A percentile compares a stretch with the other conserved stretches of the same genome.
Evolutionary conservation across 2,888 invertebrate species (phyloP).

Genomic region (Sepioteuthis lessoniana): DNA sequence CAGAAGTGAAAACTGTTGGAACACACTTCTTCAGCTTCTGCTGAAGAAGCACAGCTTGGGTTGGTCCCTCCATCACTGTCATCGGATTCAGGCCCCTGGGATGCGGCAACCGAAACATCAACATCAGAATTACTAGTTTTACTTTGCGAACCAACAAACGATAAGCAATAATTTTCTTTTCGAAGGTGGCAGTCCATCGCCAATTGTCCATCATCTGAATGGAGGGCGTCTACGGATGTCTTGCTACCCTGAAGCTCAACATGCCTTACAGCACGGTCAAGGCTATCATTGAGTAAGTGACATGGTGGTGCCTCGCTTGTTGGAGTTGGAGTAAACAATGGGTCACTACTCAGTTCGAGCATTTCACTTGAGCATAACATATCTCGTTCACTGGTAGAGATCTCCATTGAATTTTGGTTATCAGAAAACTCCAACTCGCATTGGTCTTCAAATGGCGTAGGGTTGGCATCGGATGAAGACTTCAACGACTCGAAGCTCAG

Average conservation of each 20-base stretch:
- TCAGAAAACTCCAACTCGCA: slow-evolving; percentile 69
- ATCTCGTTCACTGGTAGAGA: slow-evolving; percentile 68
- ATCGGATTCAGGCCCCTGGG: slow-evolving; percentile 3
- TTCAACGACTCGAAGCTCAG: slow-evolving; percentile 62
- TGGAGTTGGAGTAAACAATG: slow-evolving; percentile 69
- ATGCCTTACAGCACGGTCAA: slow-evolving; percentile 54
- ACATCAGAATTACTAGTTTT: slow-evolving; percentile 62
- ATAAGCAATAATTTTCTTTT: slow-evolving; percentile 69
- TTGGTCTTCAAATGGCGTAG: slow-evolving; percentile 55
- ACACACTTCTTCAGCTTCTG: slow-evolving; percentile 65
- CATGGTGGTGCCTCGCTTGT: slow-evolving; percentile 55
- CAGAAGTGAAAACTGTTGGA: slow-evolving; percentile 69
- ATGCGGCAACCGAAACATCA: slow-evolving; percentile 59
- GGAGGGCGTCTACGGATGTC: slow-evolving; percentile 54
- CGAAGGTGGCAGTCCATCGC: slow-evolving; percentile 65
- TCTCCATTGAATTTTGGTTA: slow-evolving; percentile 68
- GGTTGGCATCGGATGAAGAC: slow-evolving; percentile 55
- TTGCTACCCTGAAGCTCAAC: slow-evolving; percentile 54
- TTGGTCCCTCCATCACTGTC: slow-evolving; percentile 55
- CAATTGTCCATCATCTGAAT: slow-evolving; percentile 58
- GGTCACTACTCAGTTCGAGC: slow-evolving; percentile 69
- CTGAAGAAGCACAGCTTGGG: slow-evolving; percentile 56
- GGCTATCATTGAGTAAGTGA: slow-evolving; percentile 59
- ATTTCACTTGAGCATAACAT: slow-evolving; percentile 72
- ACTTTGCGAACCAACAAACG: slow-evolving; percentile 66